Evolutionary conservation across 2,888 invertebrate genomes (phyloP).

Genomic region (Ganaspis brasiliensis): DNA sequence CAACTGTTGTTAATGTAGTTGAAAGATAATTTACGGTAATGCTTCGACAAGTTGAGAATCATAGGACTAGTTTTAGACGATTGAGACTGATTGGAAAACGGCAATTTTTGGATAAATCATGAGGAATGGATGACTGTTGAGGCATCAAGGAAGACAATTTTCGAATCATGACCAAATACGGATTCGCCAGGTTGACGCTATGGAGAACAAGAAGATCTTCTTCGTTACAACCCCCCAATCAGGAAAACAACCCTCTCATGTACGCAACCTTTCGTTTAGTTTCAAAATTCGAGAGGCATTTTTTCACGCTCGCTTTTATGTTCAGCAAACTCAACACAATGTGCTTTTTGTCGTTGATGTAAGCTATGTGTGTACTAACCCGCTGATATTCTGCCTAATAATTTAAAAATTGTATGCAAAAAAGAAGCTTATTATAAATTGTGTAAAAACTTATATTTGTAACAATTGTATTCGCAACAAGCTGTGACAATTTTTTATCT

Average conservation of each 20-base stretch:
- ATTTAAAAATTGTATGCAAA: too few species aligned
- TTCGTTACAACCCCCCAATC: conserved; percentile 74
- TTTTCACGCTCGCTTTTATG: conserved; percentile 38
- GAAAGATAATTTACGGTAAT: conserved; percentile 71
- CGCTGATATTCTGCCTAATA: not conserved
- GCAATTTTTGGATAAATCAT: not conserved
- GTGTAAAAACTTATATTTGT: too few species aligned
- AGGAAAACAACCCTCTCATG: conserved; percentile 80
- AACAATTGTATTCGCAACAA: too few species aligned
- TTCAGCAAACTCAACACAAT: conserved; percentile 38
- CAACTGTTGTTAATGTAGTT: conserved; percentile 52
- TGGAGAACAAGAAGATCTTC: conserved; percentile 77
- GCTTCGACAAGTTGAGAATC: conserved; percentile 69
- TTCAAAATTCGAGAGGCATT: conserved; percentile 42
- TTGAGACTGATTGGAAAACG: not conserved
- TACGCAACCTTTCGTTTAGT: conserved; percentile 66
- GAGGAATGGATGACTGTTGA: conserved; percentile 60
- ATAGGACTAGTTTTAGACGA: conserved; percentile 64
- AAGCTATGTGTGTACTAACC: conserved; percentile 1
- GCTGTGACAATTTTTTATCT: too few species aligned
- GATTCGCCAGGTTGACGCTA: conserved; percentile 76
- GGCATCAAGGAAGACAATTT: conserved; percentile 44
- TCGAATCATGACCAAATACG: conserved; percentile 77
- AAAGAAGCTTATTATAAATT: too few species aligned
- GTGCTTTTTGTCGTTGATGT: conserved; percentile 48